These are phyloP conservation scores for Lepeophtheirus salmonis DNA, from an alignment of 1,140 invertebrate species.

Conservation along the genomic window DNA sequence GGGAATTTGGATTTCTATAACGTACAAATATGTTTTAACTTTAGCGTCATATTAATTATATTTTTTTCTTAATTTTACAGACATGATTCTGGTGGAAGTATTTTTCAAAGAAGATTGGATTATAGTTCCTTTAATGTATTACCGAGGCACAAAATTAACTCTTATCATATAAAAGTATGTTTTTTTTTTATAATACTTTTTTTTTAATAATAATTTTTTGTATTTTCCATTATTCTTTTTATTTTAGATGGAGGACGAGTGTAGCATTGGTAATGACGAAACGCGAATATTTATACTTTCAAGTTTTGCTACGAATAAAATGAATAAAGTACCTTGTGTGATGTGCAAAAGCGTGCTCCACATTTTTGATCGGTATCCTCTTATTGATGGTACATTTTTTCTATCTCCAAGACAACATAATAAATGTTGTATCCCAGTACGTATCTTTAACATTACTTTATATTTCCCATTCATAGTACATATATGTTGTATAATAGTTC, in stretches of 20 bases:
- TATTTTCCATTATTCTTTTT: conserved; percentile 25
- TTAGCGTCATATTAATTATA: no score
- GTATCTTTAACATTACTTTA: conserved; percentile 21
- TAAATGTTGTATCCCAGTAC: conserved; percentile 58
- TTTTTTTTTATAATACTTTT: not conserved
- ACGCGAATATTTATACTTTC: conserved; percentile 79
- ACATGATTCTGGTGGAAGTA: conserved; percentile 60
- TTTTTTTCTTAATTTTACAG: conserved; percentile 32
- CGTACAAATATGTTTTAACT: no score
- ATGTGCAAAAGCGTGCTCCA: conserved; percentile 68
- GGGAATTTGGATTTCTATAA: no score
- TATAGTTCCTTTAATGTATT: conserved; percentile 85
- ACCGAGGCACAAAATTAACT: conserved; percentile 85
- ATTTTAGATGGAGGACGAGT: conserved; percentile 86
- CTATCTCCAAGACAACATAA: conserved; percentile 73
- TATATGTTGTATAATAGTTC: no score
- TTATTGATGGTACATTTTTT: conserved; percentile 94
- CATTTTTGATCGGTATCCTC: conserved; percentile 87
- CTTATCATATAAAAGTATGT: conserved; percentile 91
- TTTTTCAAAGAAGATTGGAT: conserved; percentile 64
- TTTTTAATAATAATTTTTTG: conserved; percentile 14
- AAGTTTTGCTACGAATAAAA: conserved; percentile 61
- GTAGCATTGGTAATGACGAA: conserved; percentile 89
- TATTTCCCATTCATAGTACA: no score
- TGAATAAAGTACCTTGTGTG: conserved; percentile 61